Conservation (phyloP, 2,888 invertebrate genomes). For the Morinoia aosen region DNA sequence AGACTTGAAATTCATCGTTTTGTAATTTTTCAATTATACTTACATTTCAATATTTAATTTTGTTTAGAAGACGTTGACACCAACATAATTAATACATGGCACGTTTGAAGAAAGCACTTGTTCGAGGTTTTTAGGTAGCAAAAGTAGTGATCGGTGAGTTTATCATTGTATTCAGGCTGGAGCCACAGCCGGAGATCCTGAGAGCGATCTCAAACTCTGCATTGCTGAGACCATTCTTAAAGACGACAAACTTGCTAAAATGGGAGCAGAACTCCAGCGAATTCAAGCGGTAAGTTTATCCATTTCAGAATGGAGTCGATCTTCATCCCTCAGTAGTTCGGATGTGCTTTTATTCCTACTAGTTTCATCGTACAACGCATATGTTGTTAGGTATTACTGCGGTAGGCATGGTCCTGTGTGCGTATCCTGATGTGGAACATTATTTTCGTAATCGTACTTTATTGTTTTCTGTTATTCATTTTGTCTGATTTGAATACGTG, state of each 20-base stretch:
- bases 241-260: constrained; percentile 46
- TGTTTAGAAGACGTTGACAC: neutral
- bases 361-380: neutral
- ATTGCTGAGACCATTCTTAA: constrained; percentile 28
- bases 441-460: neutral
- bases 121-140: neutral
- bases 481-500: neutral
- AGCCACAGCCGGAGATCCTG: neutral
- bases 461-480: neutral
- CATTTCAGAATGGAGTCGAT: neutral
- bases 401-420: neutral
- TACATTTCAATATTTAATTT: neutral
- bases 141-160: neutral
- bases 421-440: neutral
- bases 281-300: constrained; percentile 33
- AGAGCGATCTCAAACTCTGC: constrained; percentile 20
- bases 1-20: neutral
- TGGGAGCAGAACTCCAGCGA: constrained; percentile 24
- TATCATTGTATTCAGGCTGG: constrained; percentile 12
- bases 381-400: neutral
- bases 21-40: neutral
- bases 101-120: neutral
- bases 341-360: neutral
- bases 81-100: neutral
- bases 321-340: neutral